These are phyloP conservation scores for Chymomyza amoena DNA, from an alignment of 2,888 invertebrate species.

Conservation along the genomic window DNA sequence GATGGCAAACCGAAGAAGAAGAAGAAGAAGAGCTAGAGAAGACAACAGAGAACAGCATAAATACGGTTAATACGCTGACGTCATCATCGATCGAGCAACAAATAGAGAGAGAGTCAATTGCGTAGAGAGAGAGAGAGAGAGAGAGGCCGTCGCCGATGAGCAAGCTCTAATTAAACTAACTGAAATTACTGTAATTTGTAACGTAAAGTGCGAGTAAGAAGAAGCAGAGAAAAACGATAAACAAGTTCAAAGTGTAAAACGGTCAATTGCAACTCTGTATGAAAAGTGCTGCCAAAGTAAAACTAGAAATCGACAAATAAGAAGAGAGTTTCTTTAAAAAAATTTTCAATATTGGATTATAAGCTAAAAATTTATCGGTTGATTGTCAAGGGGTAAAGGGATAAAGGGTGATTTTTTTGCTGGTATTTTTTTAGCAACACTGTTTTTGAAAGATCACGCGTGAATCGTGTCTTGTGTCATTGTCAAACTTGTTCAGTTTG, in stretches of 20 bases:
- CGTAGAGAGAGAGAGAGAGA: neutral
- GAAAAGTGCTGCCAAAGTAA: neutral
- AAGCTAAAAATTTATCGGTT: no score
- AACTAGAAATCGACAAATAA: neutral
- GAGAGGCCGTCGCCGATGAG: neutral
- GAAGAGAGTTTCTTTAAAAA: neutral
- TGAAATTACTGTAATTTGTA: neutral
- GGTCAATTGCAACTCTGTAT: neutral
- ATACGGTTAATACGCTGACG: conserved; percentile 28
- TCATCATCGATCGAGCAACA: conserved; percentile 27
- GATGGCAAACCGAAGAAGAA: conserved; percentile 34
- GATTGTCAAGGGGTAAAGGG: no score
- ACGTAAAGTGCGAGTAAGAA: neutral
- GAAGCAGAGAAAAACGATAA: neutral
- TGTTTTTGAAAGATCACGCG: no score
- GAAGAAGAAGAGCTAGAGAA: conserved; percentile 16
- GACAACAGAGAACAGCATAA: conserved; percentile 10
- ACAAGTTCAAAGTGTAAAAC: neutral
- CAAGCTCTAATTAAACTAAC: neutral
- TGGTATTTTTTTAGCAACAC: no score
- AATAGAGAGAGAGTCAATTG: neutral
- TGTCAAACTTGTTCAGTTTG: no score
- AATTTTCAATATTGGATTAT: no score
- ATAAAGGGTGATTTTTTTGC: no score
- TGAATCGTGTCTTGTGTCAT: no score